These are phyloP conservation scores for Calidris pugnax DNA, from an alignment of 2,113 vertebrate genomes.

Conservation along the genomic window DNA sequence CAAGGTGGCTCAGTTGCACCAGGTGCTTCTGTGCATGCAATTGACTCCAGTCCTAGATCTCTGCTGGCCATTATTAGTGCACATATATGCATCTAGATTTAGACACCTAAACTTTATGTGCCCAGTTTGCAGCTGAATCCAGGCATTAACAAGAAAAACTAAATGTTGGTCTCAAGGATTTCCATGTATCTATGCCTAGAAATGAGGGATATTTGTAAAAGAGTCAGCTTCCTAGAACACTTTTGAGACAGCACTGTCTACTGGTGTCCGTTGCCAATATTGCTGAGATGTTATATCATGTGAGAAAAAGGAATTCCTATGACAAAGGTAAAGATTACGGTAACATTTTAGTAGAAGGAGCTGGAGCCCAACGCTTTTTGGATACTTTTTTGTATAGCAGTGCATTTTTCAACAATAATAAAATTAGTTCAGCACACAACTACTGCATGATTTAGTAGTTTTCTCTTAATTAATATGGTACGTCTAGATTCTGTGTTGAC, in stretches of 20 bases:
- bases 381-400: background rate
- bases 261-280: background rate
- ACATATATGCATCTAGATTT: background rate
- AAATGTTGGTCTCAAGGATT: background rate
- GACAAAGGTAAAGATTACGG: background rate
- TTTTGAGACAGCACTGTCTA: background rate
- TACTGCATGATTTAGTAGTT: background rate
- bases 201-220: background rate
- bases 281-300: background rate
- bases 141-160: background rate
- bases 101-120: background rate
- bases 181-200: background rate
- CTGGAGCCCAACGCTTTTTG: background rate
- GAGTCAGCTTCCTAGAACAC: background rate
- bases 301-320: background rate
- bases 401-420: background rate
- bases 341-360: background rate
- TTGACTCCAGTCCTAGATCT: background rate
- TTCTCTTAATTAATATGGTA: background rate
- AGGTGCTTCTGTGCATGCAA: rapidly evolving
- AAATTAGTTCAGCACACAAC: background rate
- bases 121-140: background rate
- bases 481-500: background rate
- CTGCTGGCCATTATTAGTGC: background rate
- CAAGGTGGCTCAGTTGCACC: background rate